These are phyloP conservation scores for Cosmia pyralina DNA, from an alignment of 2,888 invertebrate genomes.

Conservation along the genomic window DNA sequence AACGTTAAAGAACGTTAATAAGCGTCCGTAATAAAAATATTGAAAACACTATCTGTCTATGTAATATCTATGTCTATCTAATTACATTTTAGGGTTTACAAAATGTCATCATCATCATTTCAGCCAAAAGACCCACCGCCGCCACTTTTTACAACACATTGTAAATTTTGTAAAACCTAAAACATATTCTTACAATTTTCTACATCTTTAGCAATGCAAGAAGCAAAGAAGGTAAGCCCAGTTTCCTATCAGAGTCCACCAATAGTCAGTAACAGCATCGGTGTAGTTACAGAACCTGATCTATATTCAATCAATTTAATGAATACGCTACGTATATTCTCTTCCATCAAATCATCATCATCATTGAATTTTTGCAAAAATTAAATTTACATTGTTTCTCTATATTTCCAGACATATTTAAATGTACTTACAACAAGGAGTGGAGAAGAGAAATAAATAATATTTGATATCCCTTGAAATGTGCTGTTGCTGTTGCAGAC, in stretches of 20 bases:
- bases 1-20: no score
- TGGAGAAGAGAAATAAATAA: conserved; percentile 25
- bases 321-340: not conserved
- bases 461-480: conserved; percentile 32
- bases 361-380: no score
- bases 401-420: conserved; percentile 1
- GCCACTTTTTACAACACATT: no score
- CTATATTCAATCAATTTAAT: not conserved
- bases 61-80: no score
- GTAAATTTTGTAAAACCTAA: not conserved
- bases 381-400: not conserved
- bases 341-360: no score
- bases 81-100: no score
- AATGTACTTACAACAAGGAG: conserved; percentile 3
- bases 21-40: no score
- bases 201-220: not conserved
- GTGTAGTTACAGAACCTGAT: not conserved
- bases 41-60: no score
- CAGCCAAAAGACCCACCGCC: no score
- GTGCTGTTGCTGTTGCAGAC: not conserved
- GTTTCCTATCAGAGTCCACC: not conserved
- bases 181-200: not conserved
- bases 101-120: no score
- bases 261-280: not conserved
- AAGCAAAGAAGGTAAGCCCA: not conserved